Evolutionary conservation across 2,888 invertebrate genomes (phyloP).

Genomic region (Trissoscelio sp.): DNA sequence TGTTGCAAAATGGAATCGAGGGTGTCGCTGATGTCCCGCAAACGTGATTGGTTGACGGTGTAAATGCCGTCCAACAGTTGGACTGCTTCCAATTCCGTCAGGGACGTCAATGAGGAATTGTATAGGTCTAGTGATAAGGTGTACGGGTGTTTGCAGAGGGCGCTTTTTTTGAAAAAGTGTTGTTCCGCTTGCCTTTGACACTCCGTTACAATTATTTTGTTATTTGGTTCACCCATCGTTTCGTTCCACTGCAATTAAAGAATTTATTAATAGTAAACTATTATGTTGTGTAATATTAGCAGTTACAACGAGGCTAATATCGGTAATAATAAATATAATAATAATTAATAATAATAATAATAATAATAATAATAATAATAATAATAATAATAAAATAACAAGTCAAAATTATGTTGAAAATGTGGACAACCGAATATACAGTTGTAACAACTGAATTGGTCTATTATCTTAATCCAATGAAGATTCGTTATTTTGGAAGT

Average conservation of each 20-base stretch:
- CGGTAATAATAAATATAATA: no score
- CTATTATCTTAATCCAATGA: no score
- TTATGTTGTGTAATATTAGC: no score
- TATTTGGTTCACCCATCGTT: constrained; percentile 74
- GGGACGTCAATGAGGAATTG: constrained; percentile 76
- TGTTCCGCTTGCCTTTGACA: constrained; percentile 87
- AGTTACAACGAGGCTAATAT: no score
- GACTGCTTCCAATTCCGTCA: constrained; percentile 74
- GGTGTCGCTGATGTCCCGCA: constrained; percentile 72
- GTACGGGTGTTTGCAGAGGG: constrained; percentile 87
- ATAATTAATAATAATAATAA: no score
- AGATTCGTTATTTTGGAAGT: no score
- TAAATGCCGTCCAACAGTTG: constrained; percentile 71
- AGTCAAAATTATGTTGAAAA: no score
- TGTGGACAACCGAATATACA: no score
- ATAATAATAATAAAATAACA: no score
- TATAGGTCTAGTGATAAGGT: constrained; percentile 88
- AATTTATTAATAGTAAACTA: no score
- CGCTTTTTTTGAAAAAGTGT: constrained; percentile 80
- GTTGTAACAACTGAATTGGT: no score
- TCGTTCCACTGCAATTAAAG: constrained; percentile 77
- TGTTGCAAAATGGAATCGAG: constrained; percentile 74
- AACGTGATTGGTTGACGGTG: constrained; percentile 71
- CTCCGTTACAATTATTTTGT: constrained; percentile 85
- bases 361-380: no score